phyloP scores from a whole-genome alignment of 2,113 vertebrate genomes.

The zebrafish (Danio rerio) region DNA sequence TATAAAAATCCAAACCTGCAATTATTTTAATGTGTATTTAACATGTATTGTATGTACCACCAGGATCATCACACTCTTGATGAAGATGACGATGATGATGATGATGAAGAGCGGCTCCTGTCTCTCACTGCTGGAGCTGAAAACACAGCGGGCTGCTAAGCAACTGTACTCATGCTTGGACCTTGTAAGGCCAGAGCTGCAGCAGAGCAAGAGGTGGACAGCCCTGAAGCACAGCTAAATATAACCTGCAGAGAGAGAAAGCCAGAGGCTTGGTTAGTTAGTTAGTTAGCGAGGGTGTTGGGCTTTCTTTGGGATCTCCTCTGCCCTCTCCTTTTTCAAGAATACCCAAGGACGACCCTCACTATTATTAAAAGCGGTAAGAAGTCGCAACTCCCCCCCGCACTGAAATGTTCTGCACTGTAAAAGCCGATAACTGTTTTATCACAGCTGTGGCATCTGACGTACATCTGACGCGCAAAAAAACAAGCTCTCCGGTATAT shows the following conservation, averaged over 20 bases:
- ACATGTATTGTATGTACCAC: neutral
- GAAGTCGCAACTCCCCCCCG: conserved; percentile 17
- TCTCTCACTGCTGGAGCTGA: conserved; percentile 11
- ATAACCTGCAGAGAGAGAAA: conserved; percentile 36
- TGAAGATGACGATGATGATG: conserved; percentile 16
- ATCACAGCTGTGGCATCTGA: conserved; percentile 50
- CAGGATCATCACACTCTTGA: neutral
- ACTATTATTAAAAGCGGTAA: conserved; percentile 53
- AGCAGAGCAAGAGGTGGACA: conserved; percentile 42
- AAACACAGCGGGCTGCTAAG: conserved; percentile 49
- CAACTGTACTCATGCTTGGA: conserved; percentile 43
- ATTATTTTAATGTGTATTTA: neutral
- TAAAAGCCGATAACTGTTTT: conserved; percentile 44
- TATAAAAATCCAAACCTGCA: neutral
- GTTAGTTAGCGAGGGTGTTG: neutral
- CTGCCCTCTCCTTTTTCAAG: conserved; percentile 51
- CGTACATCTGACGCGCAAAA: conserved; percentile 29
- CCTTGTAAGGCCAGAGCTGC: conserved; percentile 56
- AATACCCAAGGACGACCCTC: conserved; percentile 57
- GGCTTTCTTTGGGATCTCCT: conserved; percentile 52
- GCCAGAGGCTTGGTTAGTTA: neutral
- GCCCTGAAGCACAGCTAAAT: conserved; percentile 50
- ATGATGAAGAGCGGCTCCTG: conserved; percentile 26
- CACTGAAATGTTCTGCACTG: conserved; percentile 42
- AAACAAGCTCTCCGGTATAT: conserved; percentile 2